Evolutionary conservation across 2,888 invertebrate genomes (phyloP), one percentile per base, ranked within the genome.

Genomic region (Pterostichus madidus): DNA sequence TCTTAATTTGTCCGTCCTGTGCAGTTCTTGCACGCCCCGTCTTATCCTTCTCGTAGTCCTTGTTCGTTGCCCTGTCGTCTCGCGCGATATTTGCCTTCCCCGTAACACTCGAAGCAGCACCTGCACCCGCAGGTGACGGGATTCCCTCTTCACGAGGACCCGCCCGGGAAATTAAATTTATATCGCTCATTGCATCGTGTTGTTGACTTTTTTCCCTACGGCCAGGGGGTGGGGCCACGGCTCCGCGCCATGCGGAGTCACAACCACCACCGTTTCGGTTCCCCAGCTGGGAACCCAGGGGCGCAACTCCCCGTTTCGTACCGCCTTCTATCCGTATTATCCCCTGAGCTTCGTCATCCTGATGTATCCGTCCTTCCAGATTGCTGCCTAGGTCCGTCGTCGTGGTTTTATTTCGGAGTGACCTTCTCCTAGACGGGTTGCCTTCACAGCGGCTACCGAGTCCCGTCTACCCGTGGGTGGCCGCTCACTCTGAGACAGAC

Each of bases 61-160:
- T n/a, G 49, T 49, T 10, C 13, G 6, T 49, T 49, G 13, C 13
- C 11, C 8, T 6, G 49, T 39, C 39, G 5, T 39, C 8, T 24
- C 24, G 24, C 39, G 39, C 39, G 39, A 39, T 39, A 39, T 39
- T 39, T 39, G 39, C 39, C 39, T 8, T 17, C 61, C 61, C 61
- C 61, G 61, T 61, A 61, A 2, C 61, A 5, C 15, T 61, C 17
- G 61, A 11, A 13, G 61, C 61, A 61, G 61, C 61, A 13, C 61
- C 61, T 61, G 61, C 61, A 11, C 10, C 61, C 7, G 61, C 61
- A 61, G 61, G 32, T 13, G 61, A 61, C 61, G 61, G 61, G 17
- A 61, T 61, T 61, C 61, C 61, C 61, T 61, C 61, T 17, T 7
- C n/a, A 11, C 4, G 61, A 61, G 61, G 61, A 61, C 17, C 61